phyloP scores from a whole-genome alignment of 2,797 vertebrate genomes.

The Darevskia mixta region DNA sequence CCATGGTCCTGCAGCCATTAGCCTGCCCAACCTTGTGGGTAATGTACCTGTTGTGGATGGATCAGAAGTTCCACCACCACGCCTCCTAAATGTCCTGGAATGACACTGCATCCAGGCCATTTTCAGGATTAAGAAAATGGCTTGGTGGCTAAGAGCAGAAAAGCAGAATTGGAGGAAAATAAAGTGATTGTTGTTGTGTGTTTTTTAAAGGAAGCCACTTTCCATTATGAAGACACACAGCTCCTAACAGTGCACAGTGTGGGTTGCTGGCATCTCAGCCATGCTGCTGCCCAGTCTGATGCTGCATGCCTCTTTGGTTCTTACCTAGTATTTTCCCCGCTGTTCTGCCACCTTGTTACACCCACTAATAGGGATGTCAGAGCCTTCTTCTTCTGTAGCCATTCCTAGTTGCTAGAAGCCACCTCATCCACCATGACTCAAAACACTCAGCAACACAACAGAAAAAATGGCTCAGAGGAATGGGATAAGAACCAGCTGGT shows the following conservation, averaged over 20 bases:
- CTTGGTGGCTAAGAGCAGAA: background rate
- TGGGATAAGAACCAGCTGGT: background rate
- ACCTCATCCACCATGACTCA: background rate
- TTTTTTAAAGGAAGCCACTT: background rate
- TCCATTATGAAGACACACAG: background rate
- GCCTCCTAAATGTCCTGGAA: background rate
- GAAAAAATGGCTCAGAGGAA: background rate
- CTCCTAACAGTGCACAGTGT: background rate
- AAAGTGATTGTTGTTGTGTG: background rate
- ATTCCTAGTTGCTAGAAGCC: background rate
- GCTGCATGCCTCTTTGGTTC: background rate
- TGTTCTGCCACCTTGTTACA: background rate
- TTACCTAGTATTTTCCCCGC: background rate
- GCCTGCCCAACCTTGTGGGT: background rate
- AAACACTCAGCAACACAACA: background rate
- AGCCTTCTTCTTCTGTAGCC: background rate
- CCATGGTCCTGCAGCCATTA: background rate
- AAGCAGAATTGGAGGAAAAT: background rate
- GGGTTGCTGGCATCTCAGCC: background rate
- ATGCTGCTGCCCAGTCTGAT: background rate
- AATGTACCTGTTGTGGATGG: background rate
- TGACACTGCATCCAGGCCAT: background rate
- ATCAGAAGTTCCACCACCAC: background rate
- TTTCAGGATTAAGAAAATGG: background rate
- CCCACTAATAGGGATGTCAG: background rate